Base-by-base conservation (phyloP, 2,797 vertebrate species). In the Vespertilio murinus region DNA sequence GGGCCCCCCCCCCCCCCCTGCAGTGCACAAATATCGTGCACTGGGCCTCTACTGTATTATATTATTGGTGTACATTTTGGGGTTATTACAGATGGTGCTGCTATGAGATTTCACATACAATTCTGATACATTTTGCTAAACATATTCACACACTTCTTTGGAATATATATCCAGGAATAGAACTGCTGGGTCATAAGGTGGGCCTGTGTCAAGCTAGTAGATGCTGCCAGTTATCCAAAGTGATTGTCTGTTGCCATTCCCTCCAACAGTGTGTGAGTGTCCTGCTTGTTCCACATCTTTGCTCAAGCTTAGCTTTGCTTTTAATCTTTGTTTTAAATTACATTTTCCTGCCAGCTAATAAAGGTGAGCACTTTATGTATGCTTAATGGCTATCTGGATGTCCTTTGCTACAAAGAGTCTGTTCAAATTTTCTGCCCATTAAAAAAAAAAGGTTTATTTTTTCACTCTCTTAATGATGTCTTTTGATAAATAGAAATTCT, bases 301-400 rank as follows among this genome's bases (percentile, higher is more conserved):
- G 38, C 4, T 49, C 35, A 42, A 64, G 17, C 35, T 77, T 49
- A 52, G 28, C 82, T 71, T 75, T 30, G 8, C 38, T 92, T 90
- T 93, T 75, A 45, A 82, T 78, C 35, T 64, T 20, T 70, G 22
- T 84, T 82, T 92, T 79, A 11, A 75, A 86, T 95, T 85, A 59
- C 35, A 33, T 83, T 82, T 91, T 88, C 49, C 90, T 52, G 11
- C 52, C 74, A 9, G 38, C 49, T 70, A 77, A 64, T 61, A 33
- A 70, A 90, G 11, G 40, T 40, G 11, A 59, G 5, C 3, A 13
- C 25, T 64, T 87, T 71, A 71, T 80, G 5, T 74, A 23, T 73
- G 30, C 65, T 42, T 35, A 88, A 69, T 4, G 23, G 5, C 8
- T 33, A 18, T 20, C 42, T n/a, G 8, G 6, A 52, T 82, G 49